Evolutionary conservation across 1,140 invertebrate species (phyloP).

Genomic region (Drosophila tristis): DNA sequence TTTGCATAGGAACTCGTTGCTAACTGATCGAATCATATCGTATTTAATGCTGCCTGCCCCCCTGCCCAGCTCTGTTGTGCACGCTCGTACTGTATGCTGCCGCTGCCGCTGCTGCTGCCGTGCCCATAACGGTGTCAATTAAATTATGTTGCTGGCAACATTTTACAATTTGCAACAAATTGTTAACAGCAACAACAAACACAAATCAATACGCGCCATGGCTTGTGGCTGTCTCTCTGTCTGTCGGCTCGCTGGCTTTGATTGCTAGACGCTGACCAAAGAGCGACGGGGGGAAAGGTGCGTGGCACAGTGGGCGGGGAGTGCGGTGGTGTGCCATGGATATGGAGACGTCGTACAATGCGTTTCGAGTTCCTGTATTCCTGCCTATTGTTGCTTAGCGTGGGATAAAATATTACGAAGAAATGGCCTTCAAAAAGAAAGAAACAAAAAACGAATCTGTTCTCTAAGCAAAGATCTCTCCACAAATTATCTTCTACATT

Average conservation of each 20-base stretch:
- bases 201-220: conserved; percentile 60
- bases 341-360: conserved; percentile 10
- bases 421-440: conserved; percentile 50
- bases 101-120: conserved; percentile 44
- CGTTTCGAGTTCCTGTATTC: conserved; percentile 10
- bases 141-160: conserved; percentile 80
- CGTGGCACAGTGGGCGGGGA: too few species aligned
- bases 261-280: conserved; percentile 5
- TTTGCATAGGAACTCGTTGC: conserved; percentile 26
- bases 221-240: neutral
- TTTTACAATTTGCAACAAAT: conserved; percentile 82
- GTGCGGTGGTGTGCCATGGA: neutral
- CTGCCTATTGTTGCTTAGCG: conserved; percentile 62
- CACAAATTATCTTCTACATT: neutral
- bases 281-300: too few species aligned
- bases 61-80: conserved; percentile 4
- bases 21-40: conserved; percentile 42
- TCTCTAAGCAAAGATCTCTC: conserved; percentile 49
- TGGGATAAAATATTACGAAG: conserved; percentile 57
- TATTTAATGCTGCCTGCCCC: conserved; percentile 31
- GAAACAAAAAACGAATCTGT: neutral
- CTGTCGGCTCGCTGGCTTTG: conserved; percentile 14
- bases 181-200: conserved; percentile 67
- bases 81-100: neutral
- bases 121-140: conserved; percentile 80